These are phyloP conservation scores for Epirrhoe tristata DNA, from an alignment of 2,888 invertebrate species.

Conservation along the genomic window DNA sequence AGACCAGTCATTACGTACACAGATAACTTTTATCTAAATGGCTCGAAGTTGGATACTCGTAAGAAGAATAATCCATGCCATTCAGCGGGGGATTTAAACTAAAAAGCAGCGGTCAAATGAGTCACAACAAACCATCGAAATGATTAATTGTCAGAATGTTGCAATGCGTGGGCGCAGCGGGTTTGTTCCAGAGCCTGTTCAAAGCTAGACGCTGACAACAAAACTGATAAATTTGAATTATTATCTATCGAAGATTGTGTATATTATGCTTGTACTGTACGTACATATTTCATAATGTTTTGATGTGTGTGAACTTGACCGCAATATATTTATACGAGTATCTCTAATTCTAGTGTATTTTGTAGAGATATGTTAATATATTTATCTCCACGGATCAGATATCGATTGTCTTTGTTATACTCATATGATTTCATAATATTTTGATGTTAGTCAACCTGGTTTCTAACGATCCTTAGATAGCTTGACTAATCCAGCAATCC, in stretches of 20 bases:
- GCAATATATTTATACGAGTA: background rate
- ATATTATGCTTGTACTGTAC: background rate
- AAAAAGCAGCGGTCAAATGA: conserved; percentile 24
- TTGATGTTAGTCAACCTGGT: no score
- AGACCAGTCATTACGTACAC: no score
- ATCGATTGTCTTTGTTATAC: no score
- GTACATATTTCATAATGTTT: background rate
- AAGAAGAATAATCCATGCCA: no score
- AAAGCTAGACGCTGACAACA: conserved; percentile 16
- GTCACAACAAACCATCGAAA: conserved; percentile 24
- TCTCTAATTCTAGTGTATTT: no score
- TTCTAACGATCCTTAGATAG: no score
- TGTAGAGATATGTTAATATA: no score
- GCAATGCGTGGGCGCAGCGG: conserved; percentile 28
- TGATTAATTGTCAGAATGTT: conserved; percentile 35
- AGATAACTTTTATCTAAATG: no score
- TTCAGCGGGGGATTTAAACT: background rate
- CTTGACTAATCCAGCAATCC: no score
- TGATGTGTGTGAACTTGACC: conserved; percentile 10
- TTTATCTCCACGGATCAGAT: no score
- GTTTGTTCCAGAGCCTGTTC: conserved; percentile 4
- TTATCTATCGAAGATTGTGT: background rate
- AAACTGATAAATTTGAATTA: conserved; percentile 22
- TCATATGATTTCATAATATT: no score
- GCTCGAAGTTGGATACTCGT: no score